These are phyloP conservation scores for Brachypodius melanocephalos DNA, from an alignment of 2,113 vertebrate genomes.

Conservation along the genomic window DNA sequence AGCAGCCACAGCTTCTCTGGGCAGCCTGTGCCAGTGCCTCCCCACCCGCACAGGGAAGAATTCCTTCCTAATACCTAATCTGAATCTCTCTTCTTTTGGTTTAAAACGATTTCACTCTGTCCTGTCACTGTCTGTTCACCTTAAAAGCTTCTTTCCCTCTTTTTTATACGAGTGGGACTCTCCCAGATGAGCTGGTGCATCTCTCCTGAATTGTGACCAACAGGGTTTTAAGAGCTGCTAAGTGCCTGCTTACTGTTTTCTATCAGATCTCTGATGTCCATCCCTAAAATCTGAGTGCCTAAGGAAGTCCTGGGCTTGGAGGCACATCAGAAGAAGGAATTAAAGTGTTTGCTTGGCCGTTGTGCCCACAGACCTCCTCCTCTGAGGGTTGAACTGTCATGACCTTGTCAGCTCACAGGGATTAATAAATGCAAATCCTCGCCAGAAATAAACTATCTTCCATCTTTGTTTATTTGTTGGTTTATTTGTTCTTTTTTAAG, in stretches of 20 bases:
- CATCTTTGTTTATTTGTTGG: neutral
- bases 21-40: neutral
- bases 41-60: neutral
- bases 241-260: neutral
- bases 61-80: neutral
- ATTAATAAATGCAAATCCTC: neutral
- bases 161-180: neutral
- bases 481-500: neutral
- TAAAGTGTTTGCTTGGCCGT: neutral
- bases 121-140: neutral
- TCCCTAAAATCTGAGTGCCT: neutral
- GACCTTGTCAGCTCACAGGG: rapidly evolving
- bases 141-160: neutral
- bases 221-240: neutral
- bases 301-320: neutral
- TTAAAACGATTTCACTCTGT: neutral
- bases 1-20: neutral
- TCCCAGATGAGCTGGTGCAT: neutral
- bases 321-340: neutral
- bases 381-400: neutral
- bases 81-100: neutral
- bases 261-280: neutral
- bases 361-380: neutral
- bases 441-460: neutral
- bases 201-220: neutral